phyloP scores from a whole-genome alignment of 2,797 vertebrate species.

The Limosa lapponica region DNA sequence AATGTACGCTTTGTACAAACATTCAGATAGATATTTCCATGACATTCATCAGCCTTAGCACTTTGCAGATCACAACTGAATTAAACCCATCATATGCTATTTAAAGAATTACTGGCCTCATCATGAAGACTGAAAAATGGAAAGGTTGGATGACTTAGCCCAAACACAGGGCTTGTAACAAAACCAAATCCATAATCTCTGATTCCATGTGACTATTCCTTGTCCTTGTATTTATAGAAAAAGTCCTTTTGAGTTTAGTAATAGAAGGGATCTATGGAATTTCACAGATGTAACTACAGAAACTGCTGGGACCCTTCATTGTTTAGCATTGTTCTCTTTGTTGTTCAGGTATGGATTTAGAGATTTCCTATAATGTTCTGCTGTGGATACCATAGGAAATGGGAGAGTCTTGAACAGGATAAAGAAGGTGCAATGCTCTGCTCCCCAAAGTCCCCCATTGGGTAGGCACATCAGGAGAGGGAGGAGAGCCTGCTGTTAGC shows the following conservation, averaged over 20 bases:
- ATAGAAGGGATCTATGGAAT: not conserved
- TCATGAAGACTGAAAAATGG: not conserved
- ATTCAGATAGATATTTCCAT: not conserved
- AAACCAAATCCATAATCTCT: not conserved
- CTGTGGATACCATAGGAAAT: not conserved
- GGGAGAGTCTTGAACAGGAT: not conserved
- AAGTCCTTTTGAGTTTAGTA: not conserved
- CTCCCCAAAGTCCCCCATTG: not conserved
- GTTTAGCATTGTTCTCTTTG: not conserved
- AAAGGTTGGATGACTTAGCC: not conserved
- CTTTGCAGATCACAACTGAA: not conserved
- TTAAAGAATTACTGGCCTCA: not conserved
- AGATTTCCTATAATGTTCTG: not conserved
- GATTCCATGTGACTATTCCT: not conserved
- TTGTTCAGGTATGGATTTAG: not conserved
- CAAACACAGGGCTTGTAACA: not conserved
- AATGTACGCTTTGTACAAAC: not conserved
- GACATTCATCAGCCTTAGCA: not conserved
- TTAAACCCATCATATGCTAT: not conserved
- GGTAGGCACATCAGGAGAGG: not conserved
- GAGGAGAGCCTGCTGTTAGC: constrained; percentile 48
- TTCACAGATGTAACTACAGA: not conserved
- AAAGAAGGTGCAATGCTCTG: not conserved
- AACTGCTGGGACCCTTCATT: not conserved
- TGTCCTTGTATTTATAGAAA: not conserved